Evolutionary conservation across 2,797 vertebrate species (phyloP), one percentile per base, ranked within the genome.

Genomic region (Halcyon smyrnensis): DNA sequence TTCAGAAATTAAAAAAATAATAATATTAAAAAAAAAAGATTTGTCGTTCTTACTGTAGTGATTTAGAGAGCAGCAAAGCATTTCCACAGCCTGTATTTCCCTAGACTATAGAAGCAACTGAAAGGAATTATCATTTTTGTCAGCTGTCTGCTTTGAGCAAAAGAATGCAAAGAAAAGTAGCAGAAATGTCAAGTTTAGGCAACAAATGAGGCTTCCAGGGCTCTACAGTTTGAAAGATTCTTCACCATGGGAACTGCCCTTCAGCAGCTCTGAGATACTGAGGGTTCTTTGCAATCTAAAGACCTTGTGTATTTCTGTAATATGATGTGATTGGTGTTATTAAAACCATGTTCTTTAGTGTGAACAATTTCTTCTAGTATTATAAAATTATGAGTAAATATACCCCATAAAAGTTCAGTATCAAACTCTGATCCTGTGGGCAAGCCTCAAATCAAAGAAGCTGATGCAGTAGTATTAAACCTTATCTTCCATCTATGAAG

Each of bases 51-150:
- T 92, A 18, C 39, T 92, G 18, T 30, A 79, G n/a, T 18, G 70
- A 65, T 82, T 84, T 70, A 87, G 32, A 90, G 23, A 79, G 32
- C 14, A 45, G 51, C n/a, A 78, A 83, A 87, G 21, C n/a, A 37
- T 48, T 95, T 65, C 54, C 12, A 81, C 50, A 43, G 39, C 37
- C 28, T 37, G 7, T 36, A 69, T 86, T 89, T 95, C 63, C 17
- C 34, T 8, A 84, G 56, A 83, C 30, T 84, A 59, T 80, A 21
- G 41, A 32, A 95, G 37, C 30, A 80, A 24, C n/a, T 67, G 53
- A 81, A 84, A 87, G 34, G n/a, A 90, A 34, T 25, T 74, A 89
- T 70, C 32, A 68, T 89, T 96, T 91, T 90, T 80, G 56, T 80
- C 89, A 89, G 67, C 53, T 87, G 67, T 41, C n/a, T 84, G 15